Evolutionary conservation across 2,888 invertebrate species (phyloP).

Genomic region (Mayetiola destructor): DNA sequence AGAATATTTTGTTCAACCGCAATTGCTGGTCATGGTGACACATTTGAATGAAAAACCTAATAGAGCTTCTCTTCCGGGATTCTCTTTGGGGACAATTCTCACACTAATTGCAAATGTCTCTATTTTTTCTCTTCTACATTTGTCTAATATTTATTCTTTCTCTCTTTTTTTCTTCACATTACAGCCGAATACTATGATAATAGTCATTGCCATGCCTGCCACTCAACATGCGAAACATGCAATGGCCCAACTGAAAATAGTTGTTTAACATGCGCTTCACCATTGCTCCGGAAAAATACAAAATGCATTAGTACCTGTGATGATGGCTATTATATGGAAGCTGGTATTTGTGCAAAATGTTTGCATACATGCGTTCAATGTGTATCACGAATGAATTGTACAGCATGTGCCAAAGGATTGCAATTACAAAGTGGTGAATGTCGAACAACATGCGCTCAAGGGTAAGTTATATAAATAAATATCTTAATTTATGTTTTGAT

Average conservation of each 20-base stretch:
- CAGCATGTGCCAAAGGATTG: constrained; percentile 58
- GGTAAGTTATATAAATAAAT: constrained; percentile 32
- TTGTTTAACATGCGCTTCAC: constrained; percentile 60
- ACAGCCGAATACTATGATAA: constrained; percentile 60
- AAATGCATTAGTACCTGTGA: constrained; percentile 65
- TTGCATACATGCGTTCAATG: constrained; percentile 65
- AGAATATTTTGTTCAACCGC: no score
- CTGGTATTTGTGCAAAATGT: constrained; percentile 62
- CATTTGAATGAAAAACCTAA: no score
- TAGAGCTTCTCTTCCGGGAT: no score
- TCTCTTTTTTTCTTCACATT: neutral
- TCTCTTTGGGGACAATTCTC: no score
- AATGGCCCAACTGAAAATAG: constrained; percentile 56
- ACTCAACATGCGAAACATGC: constrained; percentile 69
- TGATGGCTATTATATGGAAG: constrained; percentile 56
- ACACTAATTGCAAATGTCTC: neutral
- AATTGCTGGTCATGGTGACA: no score
- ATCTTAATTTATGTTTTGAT: no score
- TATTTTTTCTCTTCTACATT: neutral
- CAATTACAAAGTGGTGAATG: constrained; percentile 73
- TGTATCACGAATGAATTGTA: constrained; percentile 65
- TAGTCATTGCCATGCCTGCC: constrained; percentile 57
- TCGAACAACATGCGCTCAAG: constrained; percentile 59
- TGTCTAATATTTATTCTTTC: neutral
- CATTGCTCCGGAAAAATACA: constrained; percentile 54